Evolutionary conservation across 2,888 invertebrate species (phyloP).

Genomic region (Catonia carolina): DNA sequence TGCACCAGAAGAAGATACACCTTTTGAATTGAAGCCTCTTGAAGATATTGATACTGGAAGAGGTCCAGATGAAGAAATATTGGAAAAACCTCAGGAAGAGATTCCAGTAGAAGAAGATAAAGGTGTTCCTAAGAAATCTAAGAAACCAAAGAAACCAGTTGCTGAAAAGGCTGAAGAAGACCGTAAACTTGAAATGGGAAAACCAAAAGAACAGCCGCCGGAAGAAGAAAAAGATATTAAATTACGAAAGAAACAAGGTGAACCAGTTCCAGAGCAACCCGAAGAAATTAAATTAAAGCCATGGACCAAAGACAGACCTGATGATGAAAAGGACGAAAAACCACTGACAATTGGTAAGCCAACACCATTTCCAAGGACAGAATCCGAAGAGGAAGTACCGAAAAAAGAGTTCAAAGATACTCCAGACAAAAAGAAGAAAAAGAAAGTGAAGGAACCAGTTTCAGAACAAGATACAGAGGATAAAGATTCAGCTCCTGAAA

Average conservation of each 20-base stretch:
- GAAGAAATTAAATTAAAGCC: slow-evolving; percentile 40
- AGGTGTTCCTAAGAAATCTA: slow-evolving; percentile 23
- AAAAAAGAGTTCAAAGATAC: slow-evolving; percentile 32
- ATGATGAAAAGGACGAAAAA: slow-evolving; percentile 30
- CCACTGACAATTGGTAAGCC: slow-evolving; percentile 36
- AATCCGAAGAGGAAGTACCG: slow-evolving; percentile 35
- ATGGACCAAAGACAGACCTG: slow-evolving; percentile 38
- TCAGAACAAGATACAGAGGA: neutral
- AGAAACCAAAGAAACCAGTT: slow-evolving; percentile 30
- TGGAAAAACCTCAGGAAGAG: slow-evolving; percentile 28
- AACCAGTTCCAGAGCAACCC: slow-evolving; percentile 40
- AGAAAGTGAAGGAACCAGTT: slow-evolving; percentile 11
- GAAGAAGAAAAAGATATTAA: slow-evolving; percentile 38
- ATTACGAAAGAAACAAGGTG: slow-evolving; percentile 42
- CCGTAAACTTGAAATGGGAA: slow-evolving; percentile 28
- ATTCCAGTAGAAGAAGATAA: slow-evolving; percentile 22
- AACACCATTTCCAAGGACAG: slow-evolving; percentile 36
- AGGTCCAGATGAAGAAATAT: slow-evolving; percentile 33
- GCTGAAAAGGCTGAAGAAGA: slow-evolving; percentile 24
- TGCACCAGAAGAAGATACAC: slow-evolving; percentile 28
- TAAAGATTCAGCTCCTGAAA: neutral
- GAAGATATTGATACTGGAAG: slow-evolving; percentile 36
- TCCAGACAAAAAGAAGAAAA: slow-evolving; percentile 23
- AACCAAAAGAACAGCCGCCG: slow-evolving; percentile 34
- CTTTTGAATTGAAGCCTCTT: slow-evolving; percentile 31